Conservation (phyloP, 1,140 invertebrate genomes). For the Antheraea mylitta region DNA sequence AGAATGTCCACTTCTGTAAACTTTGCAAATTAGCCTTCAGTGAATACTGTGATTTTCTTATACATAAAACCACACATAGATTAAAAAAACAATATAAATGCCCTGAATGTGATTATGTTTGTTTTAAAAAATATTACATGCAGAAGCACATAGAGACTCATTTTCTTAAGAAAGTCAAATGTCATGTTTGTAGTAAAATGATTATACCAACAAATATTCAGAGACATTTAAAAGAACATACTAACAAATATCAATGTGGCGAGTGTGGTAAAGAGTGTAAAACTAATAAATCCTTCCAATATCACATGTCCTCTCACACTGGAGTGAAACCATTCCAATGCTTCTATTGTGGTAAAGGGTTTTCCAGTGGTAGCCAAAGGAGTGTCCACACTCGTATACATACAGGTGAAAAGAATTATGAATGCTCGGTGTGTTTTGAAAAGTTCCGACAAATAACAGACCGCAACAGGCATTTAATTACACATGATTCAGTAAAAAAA, state of each 20-base stretch:
- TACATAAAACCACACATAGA: not conserved
- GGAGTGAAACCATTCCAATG: constrained; percentile 21
- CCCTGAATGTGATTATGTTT: not conserved
- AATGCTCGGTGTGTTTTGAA: constrained; percentile 18
- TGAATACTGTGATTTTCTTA: constrained; percentile 9
- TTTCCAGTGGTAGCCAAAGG: not conserved
- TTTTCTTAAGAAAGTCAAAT: constrained; percentile 4
- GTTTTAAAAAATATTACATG: not conserved
- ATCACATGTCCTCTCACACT: constrained; percentile 21
- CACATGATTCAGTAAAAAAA: constrained; percentile 13
- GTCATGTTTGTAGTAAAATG: constrained; percentile 5
- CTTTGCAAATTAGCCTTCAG: constrained; percentile 6
- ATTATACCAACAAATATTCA: not conserved
- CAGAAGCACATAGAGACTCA: constrained; percentile 1
- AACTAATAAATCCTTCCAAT: not conserved
- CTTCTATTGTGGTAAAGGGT: constrained; percentile 19
- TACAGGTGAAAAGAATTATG: constrained; percentile 16
- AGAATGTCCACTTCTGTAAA: not conserved
- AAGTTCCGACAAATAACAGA: not conserved
- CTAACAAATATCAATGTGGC: not conserved
- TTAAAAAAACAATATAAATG: constrained; percentile 9
- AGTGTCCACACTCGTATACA: constrained; percentile 16
- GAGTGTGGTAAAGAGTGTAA: constrained; percentile 5
- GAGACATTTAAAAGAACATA: not conserved
- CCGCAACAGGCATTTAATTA: constrained; percentile 1